phyloP scores from a whole-genome alignment of 2,888 invertebrate species.

The Scaptomyza caliginosa region DNA sequence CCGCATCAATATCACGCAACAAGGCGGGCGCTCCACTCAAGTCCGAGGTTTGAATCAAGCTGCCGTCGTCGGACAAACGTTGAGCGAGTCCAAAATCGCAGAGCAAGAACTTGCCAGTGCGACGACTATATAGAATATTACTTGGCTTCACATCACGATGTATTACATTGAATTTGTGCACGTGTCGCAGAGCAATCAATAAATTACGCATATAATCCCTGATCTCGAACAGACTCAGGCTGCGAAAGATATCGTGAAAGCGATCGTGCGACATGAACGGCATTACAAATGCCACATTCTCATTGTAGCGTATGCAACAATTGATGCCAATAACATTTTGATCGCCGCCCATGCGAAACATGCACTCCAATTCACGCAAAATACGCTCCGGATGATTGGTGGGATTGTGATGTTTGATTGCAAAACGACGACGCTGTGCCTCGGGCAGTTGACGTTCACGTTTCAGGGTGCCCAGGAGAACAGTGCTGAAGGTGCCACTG shows the following conservation, averaged over 20 bases:
- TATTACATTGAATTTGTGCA: slow-evolving; percentile 93
- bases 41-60: slow-evolving; percentile 49
- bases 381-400: slow-evolving; percentile 93
- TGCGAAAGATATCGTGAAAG: slow-evolving; percentile 90
- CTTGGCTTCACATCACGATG: slow-evolving; percentile 96
- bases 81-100: slow-evolving; percentile 97
- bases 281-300: slow-evolving; percentile 94
- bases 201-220: slow-evolving; percentile 92
- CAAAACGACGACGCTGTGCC: slow-evolving; percentile 87
- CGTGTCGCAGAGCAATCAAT: slow-evolving; percentile 90
- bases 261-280: slow-evolving; percentile 93
- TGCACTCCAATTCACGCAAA: slow-evolving; percentile 91
- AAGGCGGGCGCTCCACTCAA: slow-evolving; percentile 27
- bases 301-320: slow-evolving; percentile 90
- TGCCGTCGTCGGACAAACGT: slow-evolving; percentile 79
- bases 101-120: slow-evolving; percentile 88
- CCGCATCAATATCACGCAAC: slow-evolving; percentile 45
- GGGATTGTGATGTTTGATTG: slow-evolving; percentile 94
- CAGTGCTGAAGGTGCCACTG: slow-evolving; percentile 94
- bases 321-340: slow-evolving; percentile 93
- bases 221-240: slow-evolving; percentile 88
- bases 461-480: slow-evolving; percentile 90
- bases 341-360: slow-evolving; percentile 91
- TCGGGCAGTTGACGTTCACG: slow-evolving; percentile 82
- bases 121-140: slow-evolving; percentile 94